Conservation (phyloP, 2,888 invertebrate species). For the Xestoiulus laeticollis region DNA sequence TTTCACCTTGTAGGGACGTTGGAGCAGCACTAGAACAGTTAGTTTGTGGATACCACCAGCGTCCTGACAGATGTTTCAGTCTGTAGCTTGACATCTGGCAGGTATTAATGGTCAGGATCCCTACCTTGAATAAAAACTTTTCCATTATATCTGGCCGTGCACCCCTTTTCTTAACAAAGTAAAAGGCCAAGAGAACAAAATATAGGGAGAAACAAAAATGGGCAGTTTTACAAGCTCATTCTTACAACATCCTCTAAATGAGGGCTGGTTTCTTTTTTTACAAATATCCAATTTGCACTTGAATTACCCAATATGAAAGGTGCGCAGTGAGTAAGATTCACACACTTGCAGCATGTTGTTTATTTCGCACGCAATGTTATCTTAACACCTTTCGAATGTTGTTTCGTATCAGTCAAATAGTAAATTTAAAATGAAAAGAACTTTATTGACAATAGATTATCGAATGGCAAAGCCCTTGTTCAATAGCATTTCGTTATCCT, state of each 20-base stretch:
- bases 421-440: not conserved
- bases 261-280: not conserved
- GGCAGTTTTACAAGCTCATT: not conserved
- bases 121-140: not conserved
- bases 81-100: not conserved
- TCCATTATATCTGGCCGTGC: not conserved
- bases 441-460: not conserved
- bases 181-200: not conserved
- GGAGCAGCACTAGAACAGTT: not conserved
- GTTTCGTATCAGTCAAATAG: not conserved
- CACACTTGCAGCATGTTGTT: not conserved
- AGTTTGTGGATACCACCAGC: not conserved
- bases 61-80: not conserved
- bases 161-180: not conserved
- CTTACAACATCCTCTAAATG: not conserved
- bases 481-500: not conserved
- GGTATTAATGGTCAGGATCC: not conserved
- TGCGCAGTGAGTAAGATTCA: too few relatives aligned
- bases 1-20: not conserved
- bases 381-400: not conserved
- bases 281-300: not conserved
- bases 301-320: not conserved
- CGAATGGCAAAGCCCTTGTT: not conserved
- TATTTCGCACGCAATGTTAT: not conserved
- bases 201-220: not conserved